Conservation (phyloP, 2,888 invertebrate genomes). For the Acleris literana region DNA sequence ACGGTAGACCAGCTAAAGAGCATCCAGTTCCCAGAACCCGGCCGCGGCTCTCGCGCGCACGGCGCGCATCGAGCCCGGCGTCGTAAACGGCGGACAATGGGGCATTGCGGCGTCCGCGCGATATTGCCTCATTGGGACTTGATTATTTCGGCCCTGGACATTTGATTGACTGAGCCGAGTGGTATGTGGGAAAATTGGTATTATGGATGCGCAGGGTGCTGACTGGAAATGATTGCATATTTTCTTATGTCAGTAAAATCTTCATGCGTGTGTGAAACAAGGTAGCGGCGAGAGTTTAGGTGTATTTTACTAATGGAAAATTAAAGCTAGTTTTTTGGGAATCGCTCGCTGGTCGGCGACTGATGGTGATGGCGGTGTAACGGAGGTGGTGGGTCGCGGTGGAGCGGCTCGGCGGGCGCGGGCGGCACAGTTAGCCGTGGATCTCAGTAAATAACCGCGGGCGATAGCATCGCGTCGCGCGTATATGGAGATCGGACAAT, state of each 20-base stretch:
- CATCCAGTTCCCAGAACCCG: conserved; percentile 1
- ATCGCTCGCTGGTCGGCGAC: too few relatives aligned
- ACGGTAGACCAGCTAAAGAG: not conserved
- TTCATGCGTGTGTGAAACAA: too few relatives aligned
- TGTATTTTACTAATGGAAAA: too few relatives aligned
- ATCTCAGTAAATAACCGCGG: conserved; percentile 28
- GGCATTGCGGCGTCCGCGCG: conserved; percentile 8
- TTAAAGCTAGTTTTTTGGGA: too few relatives aligned
- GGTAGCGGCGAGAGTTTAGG: too few relatives aligned
- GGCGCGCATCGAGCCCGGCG: not conserved
- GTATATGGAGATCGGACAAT: conserved; percentile 41
- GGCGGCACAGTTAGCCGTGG: not conserved
- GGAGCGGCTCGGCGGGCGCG: not conserved
- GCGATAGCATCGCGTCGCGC: conserved; percentile 26
- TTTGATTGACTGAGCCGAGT: conserved; percentile 1
- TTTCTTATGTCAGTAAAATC: too few relatives aligned
- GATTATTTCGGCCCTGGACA: not conserved
- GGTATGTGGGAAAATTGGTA: not conserved
- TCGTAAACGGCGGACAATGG: conserved; percentile 15
- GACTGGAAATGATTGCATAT: too few relatives aligned
- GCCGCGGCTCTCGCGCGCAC: not conserved
- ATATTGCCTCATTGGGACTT: conserved; percentile 4
- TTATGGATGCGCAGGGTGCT: not conserved
- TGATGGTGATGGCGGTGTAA: too few relatives aligned
- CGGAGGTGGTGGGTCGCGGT: too few relatives aligned